Evolutionary conservation across 2,113 vertebrate genomes (phyloP), one percentile per base, ranked within the genome.

Genomic region (Ptyas mucosa): DNA sequence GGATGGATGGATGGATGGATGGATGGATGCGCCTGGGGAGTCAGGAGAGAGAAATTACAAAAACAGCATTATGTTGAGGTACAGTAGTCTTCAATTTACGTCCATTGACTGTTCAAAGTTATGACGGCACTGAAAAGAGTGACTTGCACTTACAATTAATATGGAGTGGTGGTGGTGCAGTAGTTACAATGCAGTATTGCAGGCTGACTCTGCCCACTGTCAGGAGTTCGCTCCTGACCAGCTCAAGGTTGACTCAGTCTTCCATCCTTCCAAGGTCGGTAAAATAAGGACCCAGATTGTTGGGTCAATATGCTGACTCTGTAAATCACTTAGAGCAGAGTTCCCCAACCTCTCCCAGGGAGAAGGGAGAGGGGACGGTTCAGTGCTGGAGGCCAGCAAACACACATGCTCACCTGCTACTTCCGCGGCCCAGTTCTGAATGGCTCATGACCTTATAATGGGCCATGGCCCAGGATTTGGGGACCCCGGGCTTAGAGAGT

Each of bases 331-430:
- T 61, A 61, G 58, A 61, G 58, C 3, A 61, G 58, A 61, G 24
- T 26, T 29, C 24, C 10, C 58, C 24, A 26, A 61, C 58, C 3
- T 29, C 1, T 26, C 24, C 58, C 9, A 0, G 8, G 24, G 9
- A 1, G 10, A 26, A 2, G 58, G 24, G 3, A 26, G 24, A 61
- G 24, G 24, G 9, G 58, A 9, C 23, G 21, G 21, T 57, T 57
- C 55, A 8, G 57, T 9, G 23, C 8, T 0, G 8, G 8, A 0
- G 2, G 23, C 7, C 0, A 7, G 2, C 21, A 23, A 57, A 57
- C 55, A 5, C 23, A 23, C 8, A 0, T 58, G 8, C 23, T 61
- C 24, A 26, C 58, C 58, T 61, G 58, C 24, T 61, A 26, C 24
- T 58, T 58, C 23, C 2, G 3, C 1, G 2, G 23, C 54, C 18